Base-by-base conservation (phyloP, 1,140 invertebrate species). In the Drosophila quadrilineata region DNA sequence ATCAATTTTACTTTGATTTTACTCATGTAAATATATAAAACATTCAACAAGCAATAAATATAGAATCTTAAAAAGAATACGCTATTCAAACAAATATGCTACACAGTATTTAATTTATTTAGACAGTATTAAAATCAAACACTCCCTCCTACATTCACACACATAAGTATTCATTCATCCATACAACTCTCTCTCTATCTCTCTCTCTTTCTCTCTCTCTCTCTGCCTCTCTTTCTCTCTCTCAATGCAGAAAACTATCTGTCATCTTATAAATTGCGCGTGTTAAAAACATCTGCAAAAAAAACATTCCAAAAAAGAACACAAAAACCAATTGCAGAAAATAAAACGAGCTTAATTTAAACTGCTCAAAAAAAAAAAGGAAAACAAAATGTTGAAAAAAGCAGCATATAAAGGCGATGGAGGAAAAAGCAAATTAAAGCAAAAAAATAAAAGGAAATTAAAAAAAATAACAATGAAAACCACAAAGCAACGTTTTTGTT, bases 401-500 rank as follows among this genome's bases (percentile, higher is more conserved):
- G n/a, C n/a, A n/a, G n/a, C n/a, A 56, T 21, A 52, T 62, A 68
- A 74, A 41, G 38, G 45, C 43, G 21, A 16, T 29, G 9, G 8
- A 21, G 33, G n/a, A 58, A 22, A 3, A 24, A 35, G 24, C 3
- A 29, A 65, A 58, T n/a, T n/a, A n/a, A n/a, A n/a, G n/a, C n/a
- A n/a, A 40, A 65, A 46, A 36, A 16, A 53, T 38, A 28, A 6
- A 28, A 16, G 36, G 14, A 63, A 72, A n/a, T n/a, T n/a, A n/a
- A n/a, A n/a, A n/a, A n/a, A n/a, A 58, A 65, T 38, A 66, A 84
- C 73, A 82, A 82, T 85, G 70, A 52, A 74, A 79, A 85, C 77
- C 77, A 79, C 77, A 84, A 85, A 84, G 63, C 66, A 60, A 9
- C 35, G 79, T 62, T 77, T 85, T 85, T 79, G 64, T 84, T 74